Evolutionary conservation across 2,113 vertebrate species (phyloP).

Genomic region (Oryzias woworae): DNA sequence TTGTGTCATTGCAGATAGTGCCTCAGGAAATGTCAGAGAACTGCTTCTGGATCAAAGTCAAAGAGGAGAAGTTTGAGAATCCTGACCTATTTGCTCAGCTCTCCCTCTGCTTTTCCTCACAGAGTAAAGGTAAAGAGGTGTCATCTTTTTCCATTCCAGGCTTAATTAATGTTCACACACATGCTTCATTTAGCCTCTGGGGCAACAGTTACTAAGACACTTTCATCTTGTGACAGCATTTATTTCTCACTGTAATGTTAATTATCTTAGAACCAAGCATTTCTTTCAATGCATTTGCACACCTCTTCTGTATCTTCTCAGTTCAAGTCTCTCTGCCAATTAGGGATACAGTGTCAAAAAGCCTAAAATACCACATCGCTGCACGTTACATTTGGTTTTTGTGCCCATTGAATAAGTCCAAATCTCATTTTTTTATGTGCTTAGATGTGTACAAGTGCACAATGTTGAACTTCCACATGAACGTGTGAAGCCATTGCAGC

Average conservation of each 20-base stretch:
- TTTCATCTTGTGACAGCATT: conserved; percentile 62
- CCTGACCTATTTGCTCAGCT: conserved; percentile 91
- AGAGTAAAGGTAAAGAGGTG: conserved; percentile 86
- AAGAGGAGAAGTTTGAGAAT: conserved; percentile 92
- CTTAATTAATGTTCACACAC: conserved; percentile 60
- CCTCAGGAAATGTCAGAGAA: conserved; percentile 93
- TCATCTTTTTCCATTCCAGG: conserved; percentile 29
- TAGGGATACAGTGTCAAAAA: conserved; percentile 38
- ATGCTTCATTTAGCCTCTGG: conserved; percentile 52
- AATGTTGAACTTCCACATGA: conserved; percentile 31
- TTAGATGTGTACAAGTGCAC: conserved; percentile 12
- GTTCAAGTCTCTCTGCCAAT: conserved; percentile 59
- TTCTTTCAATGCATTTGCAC: conserved; percentile 21
- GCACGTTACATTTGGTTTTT: conserved; percentile 36
- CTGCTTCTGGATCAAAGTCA: conserved; percentile 97
- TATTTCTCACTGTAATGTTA: conserved; percentile 65
- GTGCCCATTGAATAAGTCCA: conserved; percentile 34
- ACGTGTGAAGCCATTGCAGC: conserved; percentile 48
- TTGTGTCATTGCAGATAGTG: conserved; percentile 88
- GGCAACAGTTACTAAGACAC: conserved; percentile 31
- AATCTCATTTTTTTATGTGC: conserved; percentile 26
- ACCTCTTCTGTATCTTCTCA: conserved; percentile 28
- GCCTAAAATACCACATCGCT: conserved; percentile 27
- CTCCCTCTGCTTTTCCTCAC: conserved; percentile 88
- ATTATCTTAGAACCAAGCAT: conserved; percentile 61